A percentile compares a stretch with the other conserved stretches of the same genome.
Conservation (phyloP, 2,888 invertebrate genomes). For the Drosophila emarginata region DNA sequence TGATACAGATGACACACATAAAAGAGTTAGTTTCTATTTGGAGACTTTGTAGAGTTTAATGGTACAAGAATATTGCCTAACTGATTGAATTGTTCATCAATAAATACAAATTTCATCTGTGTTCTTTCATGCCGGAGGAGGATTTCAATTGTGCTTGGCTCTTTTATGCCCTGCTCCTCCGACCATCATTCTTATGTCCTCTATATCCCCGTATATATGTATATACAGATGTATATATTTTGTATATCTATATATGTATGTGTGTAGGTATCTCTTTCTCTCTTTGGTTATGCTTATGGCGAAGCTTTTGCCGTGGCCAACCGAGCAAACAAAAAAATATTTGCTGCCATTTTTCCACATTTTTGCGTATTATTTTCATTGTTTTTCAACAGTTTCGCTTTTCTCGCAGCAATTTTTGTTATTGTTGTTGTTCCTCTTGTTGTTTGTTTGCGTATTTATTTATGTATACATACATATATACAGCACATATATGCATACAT, state of each 20-base stretch:
- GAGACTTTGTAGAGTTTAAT: not conserved
- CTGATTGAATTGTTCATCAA: not conserved
- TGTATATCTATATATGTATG: too few species aligned
- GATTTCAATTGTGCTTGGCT: not conserved
- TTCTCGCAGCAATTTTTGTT: constrained; percentile 33
- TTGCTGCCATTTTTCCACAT: constrained; percentile 52
- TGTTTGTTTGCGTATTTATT: constrained; percentile 61
- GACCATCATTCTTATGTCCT: not conserved
- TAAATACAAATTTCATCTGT: not conserved
- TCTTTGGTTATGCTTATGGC: constrained; percentile 6
- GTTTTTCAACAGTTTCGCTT: constrained; percentile 58
- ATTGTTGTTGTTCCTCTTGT: constrained; percentile 32
- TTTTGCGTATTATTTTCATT: constrained; percentile 72
- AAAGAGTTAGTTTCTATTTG: not conserved
- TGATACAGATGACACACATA: too few species aligned
- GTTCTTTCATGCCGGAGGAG: not conserved
- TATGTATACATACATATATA: constrained; percentile 38
- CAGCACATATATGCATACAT: not conserved
- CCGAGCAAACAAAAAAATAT: constrained; percentile 46
- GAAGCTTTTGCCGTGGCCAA: constrained; percentile 5
- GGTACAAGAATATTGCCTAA: not conserved
- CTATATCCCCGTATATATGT: not conserved
- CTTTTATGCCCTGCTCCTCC: not conserved
- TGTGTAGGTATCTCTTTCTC: not conserved
- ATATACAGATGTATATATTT: too few species aligned